Evolutionary conservation across 2,113 vertebrate species (phyloP).

Genomic region (Triplophysa siluroides): DNA sequence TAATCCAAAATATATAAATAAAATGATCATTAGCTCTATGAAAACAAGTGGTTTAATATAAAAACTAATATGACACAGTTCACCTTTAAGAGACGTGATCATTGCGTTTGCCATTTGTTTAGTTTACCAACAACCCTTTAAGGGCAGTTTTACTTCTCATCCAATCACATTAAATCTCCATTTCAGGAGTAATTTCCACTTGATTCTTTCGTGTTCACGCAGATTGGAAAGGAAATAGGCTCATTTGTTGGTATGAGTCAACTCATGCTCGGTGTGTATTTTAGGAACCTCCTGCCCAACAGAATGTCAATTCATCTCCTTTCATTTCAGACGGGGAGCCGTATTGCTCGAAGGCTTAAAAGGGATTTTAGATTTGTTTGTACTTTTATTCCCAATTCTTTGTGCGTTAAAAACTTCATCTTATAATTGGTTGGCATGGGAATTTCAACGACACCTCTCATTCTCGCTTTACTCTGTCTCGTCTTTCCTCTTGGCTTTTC

Average conservation of each 20-base stretch:
- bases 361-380: constrained; percentile 37
- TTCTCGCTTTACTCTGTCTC: constrained; percentile 30
- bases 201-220: constrained; percentile 44
- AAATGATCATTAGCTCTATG: too few relatives aligned
- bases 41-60: too few relatives aligned
- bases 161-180: constrained; percentile 14
- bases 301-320: constrained; percentile 27
- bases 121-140: constrained; percentile 28
- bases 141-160: constrained; percentile 5
- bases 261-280: constrained; percentile 28
- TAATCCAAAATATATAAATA: too few relatives aligned
- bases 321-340: constrained; percentile 37
- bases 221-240: constrained; percentile 56
- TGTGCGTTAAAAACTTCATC: constrained; percentile 37
- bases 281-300: constrained; percentile 14
- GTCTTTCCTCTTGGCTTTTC: constrained; percentile 21
- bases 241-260: constrained; percentile 45
- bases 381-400: constrained; percentile 35
- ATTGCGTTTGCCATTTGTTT: constrained; percentile 7
- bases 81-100: not conserved
- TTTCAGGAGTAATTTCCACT: constrained; percentile 42
- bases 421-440: constrained; percentile 53
- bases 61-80: not conserved
- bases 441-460: constrained; percentile 42
- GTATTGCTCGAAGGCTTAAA: constrained; percentile 26